Base-by-base conservation (phyloP, 1,140 invertebrate species). In the Neoseiulus cucumeris region DNA sequence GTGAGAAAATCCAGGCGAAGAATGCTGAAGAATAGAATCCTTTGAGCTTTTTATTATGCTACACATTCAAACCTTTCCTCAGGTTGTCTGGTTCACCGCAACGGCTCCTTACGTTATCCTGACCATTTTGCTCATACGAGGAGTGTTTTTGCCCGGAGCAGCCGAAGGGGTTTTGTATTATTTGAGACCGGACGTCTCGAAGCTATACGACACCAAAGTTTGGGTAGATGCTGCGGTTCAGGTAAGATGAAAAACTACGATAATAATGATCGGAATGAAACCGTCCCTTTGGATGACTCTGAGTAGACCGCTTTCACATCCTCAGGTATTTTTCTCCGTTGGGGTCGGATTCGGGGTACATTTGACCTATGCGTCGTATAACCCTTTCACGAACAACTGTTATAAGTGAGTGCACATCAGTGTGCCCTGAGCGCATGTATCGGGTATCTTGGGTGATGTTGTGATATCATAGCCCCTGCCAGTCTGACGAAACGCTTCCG, bases 341-440 rank as follows among this genome's bases (percentile, higher is more conserved):
- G 91, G 90, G 0, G 86, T 87, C 12, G 90, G 90, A 2, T 93
- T 91, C 81, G 91, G 91, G 64, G 87, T 87, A 25, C 84, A 92
- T 70, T 80, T 92, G 6, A 85, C 87, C 42, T 87, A 91, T 77
- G 87, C 89, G 14, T 91, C 87, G 73, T 91, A 89, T 71, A 93
- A 94, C 74, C 81, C 81, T 65, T 91, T 91, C 71, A 80, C 85
- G 70, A 91, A 91, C 70, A 87, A 91, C 72, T 89, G 87, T 73
- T 83, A 84, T 77, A 75, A 80, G 86, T 88, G 73, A 76, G 75
- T 77, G n/a, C n/a, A n/a, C n/a, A n/a, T n/a, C n/a, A n/a, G n/a
- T n/a, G n/a, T n/a, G 44, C 1, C 42, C 7, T 30, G 17, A 65
- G 28, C 20, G 14, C 65, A 42, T 65, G 12, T 65, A 0, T n/a